These are phyloP conservation scores for Cetoscarus ocellatus DNA, from an alignment of 2,797 vertebrate genomes.

Conservation along the genomic window DNA sequence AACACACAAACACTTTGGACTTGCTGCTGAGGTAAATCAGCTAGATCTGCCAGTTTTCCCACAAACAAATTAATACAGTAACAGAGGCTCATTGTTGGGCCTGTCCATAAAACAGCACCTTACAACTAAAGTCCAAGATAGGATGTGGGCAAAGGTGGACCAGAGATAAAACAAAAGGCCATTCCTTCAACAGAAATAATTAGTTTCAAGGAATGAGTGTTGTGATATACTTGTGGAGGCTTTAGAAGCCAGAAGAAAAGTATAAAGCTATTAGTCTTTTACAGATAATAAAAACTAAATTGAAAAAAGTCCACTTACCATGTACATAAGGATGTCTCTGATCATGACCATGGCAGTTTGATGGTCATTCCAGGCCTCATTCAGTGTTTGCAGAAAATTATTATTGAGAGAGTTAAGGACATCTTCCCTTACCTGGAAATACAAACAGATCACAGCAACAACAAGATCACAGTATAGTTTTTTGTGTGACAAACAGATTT, in stretches of 20 bases:
- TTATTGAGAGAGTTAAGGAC: conserved; percentile 96
- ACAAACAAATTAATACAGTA: conserved; percentile 50
- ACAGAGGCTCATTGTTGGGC: conserved; percentile 61
- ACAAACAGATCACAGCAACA: conserved; percentile 22
- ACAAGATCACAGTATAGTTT: neutral
- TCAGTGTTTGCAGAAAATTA: conserved; percentile 96
- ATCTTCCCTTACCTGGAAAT: conserved; percentile 92
- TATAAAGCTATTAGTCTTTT: neutral
- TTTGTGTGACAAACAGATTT: too few relatives aligned
- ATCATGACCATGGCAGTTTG: conserved; percentile 98
- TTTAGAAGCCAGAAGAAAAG: neutral
- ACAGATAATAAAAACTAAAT: neutral
- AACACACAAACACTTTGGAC: conserved; percentile 29
- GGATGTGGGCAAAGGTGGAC: conserved; percentile 13
- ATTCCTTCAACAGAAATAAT: conserved; percentile 36
- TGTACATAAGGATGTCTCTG: conserved; percentile 98
- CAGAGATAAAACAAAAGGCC: conserved; percentile 29
- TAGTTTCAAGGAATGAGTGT: conserved; percentile 9
- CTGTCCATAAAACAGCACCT: conserved; percentile 37
- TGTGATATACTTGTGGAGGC: conserved; percentile 10
- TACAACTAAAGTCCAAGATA: conserved; percentile 40
- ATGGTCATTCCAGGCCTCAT: conserved; percentile 98
- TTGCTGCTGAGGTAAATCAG: conserved; percentile 49
- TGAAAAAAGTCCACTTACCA: conserved; percentile 84
- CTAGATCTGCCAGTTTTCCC: conserved; percentile 43